These are phyloP conservation scores for Drosophila watanabei DNA, from an alignment of 1,140 invertebrate genomes.

Conservation along the genomic window DNA sequence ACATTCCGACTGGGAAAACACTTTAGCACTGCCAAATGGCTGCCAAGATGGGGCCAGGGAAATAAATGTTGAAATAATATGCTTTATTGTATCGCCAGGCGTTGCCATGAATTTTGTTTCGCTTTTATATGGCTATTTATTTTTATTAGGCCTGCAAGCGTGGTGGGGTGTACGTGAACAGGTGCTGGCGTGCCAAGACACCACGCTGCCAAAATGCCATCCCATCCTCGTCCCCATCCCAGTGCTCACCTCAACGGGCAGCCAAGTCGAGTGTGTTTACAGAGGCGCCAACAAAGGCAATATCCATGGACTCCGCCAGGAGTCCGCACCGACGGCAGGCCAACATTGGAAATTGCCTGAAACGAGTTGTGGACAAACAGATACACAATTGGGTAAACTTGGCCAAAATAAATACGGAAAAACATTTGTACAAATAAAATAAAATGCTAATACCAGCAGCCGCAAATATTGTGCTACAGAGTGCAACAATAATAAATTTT, in stretches of 20 bases:
- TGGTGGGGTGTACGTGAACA: slow-evolving; percentile 18
- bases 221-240: background rate
- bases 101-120: slow-evolving; percentile 67
- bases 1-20: slow-evolving; percentile 46
- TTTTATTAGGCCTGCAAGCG: slow-evolving; percentile 55
- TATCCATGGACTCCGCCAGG: slow-evolving; percentile 25
- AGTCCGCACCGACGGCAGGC: background rate
- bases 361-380: slow-evolving; percentile 51
- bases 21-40: slow-evolving; percentile 62
- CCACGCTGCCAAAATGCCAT: slow-evolving; percentile 23
- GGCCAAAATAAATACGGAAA: slow-evolving; percentile 40
- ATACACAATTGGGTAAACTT: slow-evolving; percentile 56
- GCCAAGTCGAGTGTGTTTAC: slow-evolving; percentile 47
- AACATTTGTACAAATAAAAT: slow-evolving; percentile 58
- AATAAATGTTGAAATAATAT: slow-evolving; percentile 76
- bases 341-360: slow-evolving; percentile 37
- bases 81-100: slow-evolving; percentile 63
- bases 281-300: slow-evolving; percentile 38
- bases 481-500: slow-evolving; percentile 64
- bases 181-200: slow-evolving; percentile 44
- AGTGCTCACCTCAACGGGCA: slow-evolving; percentile 10
- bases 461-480: slow-evolving; percentile 64
- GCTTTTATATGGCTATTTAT: slow-evolving; percentile 64
- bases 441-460: slow-evolving; percentile 65
- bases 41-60: slow-evolving; percentile 47